Base-by-base conservation (phyloP, 2,888 invertebrate genomes). In the Girardia tigrina region DNA sequence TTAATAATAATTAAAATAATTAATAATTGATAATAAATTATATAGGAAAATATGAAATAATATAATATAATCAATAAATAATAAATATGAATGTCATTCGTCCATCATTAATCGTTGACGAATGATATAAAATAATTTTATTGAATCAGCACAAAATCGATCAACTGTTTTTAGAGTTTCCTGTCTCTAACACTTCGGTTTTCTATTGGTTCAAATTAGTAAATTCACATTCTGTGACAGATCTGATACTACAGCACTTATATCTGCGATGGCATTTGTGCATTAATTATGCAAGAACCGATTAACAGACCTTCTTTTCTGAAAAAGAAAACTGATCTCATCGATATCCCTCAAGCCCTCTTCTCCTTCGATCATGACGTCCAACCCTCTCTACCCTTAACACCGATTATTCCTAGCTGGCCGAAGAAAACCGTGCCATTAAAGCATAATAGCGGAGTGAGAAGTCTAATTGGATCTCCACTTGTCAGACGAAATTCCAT, bases 151-250 rank as follows among this genome's bases (percentile, higher is more conserved):
- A n/a, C n/a, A n/a, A n/a, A n/a, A n/a, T n/a, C n/a, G 56, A 16
- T 56, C 4, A 56, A 56, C 56, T 56, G n/a, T 56, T 56, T 20
- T 20, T 56, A 56, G 56, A 56, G 56, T 56, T 56, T 56, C 56
- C 56, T 56, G 56, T 23, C 56, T 56, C 2, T n/a, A n/a, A 56
- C 56, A 20, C 23, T n/a, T n/a, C n/a, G n/a, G 56, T 20, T 56
- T 56, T 56, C 56, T 56, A 56, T 56, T 56, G 56, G 56, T 56
- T n/a, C 56, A 56, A n/a, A n/a, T 56, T 23, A n/a, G 4, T 56
- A 12, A 8, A 8, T 56, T 56, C 23, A n/a, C n/a, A 8, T n/a
- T 56, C n/a, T 56, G n/a, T 12, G n/a, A 56, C 56, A 56, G 8
- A 16, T 56, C 56, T 56, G 23, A 56, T 20, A 56, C 23, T 56